Evolutionary conservation across 37 sponge, comb jelly and placozoan species (phyloP).

Genomic region (Chondrilla cf. caribensis): DNA sequence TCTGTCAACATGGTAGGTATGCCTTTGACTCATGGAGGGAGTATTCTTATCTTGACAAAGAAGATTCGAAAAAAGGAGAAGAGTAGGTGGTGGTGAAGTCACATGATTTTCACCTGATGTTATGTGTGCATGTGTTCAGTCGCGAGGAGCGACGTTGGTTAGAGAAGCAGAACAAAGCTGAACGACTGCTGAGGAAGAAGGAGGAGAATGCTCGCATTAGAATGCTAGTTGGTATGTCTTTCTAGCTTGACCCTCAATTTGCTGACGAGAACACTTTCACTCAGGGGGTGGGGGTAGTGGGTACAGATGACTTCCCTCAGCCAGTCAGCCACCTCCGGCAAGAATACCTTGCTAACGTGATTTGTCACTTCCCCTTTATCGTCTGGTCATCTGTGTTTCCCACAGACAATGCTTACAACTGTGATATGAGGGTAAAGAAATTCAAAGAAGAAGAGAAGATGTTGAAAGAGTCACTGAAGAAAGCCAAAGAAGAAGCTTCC

Average conservation of each 20-base stretch:
- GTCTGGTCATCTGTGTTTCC: not conserved
- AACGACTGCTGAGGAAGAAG: conserved; percentile 73
- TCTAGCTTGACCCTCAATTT: not conserved
- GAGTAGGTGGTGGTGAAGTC: conserved; percentile 29
- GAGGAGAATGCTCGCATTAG: conserved; percentile 81
- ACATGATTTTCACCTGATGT: not conserved
- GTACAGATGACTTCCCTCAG: no score
- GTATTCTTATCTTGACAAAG: conserved; percentile 94
- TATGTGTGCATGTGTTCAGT: conserved; percentile 19
- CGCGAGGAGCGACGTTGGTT: conserved; percentile 94
- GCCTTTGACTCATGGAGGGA: conserved; percentile 96
- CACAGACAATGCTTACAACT: conserved; percentile 79
- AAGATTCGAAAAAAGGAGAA: conserved; percentile 90
- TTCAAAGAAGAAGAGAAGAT: conserved; percentile 81
- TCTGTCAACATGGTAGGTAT: no score
- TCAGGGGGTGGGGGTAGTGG: no score
- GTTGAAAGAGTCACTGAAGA: conserved; percentile 72
- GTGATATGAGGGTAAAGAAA: conserved; percentile 86
- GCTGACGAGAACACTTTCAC: no score
- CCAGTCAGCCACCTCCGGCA: not conserved
- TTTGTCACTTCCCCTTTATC: no score
- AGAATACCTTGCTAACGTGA: no score
- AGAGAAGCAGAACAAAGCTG: conserved; percentile 93
- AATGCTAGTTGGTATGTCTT: conserved; percentile 68
- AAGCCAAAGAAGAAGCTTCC: conserved; percentile 68